Evolutionary conservation across 2,888 invertebrate species (phyloP), one percentile per base, ranked within the genome.

Genomic region (Limnephilus marmoratus): DNA sequence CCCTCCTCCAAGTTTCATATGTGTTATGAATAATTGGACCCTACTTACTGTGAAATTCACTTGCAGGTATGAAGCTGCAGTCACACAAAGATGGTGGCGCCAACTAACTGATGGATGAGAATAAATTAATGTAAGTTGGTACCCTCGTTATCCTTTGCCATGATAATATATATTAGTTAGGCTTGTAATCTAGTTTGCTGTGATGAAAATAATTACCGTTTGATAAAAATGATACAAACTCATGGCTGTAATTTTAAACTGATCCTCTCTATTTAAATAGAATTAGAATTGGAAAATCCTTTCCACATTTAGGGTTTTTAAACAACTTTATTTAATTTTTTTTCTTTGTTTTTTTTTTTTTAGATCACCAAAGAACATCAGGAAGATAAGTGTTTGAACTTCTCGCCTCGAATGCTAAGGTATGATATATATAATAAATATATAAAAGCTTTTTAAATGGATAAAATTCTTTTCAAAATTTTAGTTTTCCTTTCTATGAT

Each of bases 161-260:
- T 49, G 45, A 45, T 45, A 45, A 49, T 49, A 49, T 49, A 3
- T 15, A 49, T 49, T 49, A 13, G 1, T 53, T 18, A 1, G 18
- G 53, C 53, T 53, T 53, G 18, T 53, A 53, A 18, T 53, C 18
- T 68, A 4, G 13, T 45, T 37, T 87, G 13, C 13, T 53, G 85
- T 93, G 93, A 93, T 93, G 92, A 93, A 80, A 92, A 83, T 92
- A 93, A 93, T 93, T 93, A 93, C 93, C 93, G 93, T 93, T 91
- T 93, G 93, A 93, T 85, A 82, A 29, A 29, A 88, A 89, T 92
- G 92, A 92, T 93, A 93, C 81, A 34, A 93, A 92, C 29, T 90
- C 85, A 90, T 91, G 93, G 93, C 92, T 93, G 92, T 90, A 49
- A 90, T 88, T 90, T 92, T 83, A 83, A 83, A 34, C 83, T 83